Percentiles rank a stretch among this genome's conserved stretches.
These are phyloP conservation scores for Mycetomoellerius zeteki DNA, from an alignment of 1,140 invertebrate species.

Conservation along the genomic window DNA sequence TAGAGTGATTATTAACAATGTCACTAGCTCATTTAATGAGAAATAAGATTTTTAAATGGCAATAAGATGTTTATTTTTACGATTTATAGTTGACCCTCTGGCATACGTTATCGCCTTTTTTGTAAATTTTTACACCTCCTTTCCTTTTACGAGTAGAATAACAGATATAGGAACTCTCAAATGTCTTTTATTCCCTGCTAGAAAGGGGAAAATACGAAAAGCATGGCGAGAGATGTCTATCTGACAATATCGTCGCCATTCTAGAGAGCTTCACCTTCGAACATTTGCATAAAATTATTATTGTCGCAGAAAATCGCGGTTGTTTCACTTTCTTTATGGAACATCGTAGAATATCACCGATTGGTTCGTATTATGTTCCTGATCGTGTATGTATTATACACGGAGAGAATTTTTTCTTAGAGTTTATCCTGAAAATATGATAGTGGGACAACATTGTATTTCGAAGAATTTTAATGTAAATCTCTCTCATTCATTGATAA, in stretches of 20 bases:
- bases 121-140: constrained; percentile 84
- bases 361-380: neutral
- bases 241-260: constrained; percentile 66
- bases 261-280: constrained; percentile 55
- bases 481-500: no score
- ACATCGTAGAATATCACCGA: constrained; percentile 22
- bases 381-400: neutral
- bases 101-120: constrained; percentile 59
- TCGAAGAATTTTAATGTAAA: no score
- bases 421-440: no score
- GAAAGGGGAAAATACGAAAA: constrained; percentile 51
- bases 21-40: neutral
- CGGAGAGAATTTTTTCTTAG: no score
- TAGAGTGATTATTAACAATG: neutral
- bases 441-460: no score
- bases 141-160: constrained; percentile 84
- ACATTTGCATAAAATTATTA: constrained; percentile 86
- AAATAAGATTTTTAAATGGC: constrained; percentile 10
- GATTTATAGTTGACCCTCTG: neutral
- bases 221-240: constrained; percentile 30
- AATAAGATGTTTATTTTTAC: neutral
- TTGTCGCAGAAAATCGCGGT: constrained; percentile 79
- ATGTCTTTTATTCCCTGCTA: constrained; percentile 48
- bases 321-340: constrained; percentile 70
- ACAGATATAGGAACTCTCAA: constrained; percentile 73